Percentiles rank a stretch among this genome's conserved stretches.
Evolutionary conservation across 2,888 invertebrate genomes (phyloP).

Genomic region (Bedellia somnulentella): DNA sequence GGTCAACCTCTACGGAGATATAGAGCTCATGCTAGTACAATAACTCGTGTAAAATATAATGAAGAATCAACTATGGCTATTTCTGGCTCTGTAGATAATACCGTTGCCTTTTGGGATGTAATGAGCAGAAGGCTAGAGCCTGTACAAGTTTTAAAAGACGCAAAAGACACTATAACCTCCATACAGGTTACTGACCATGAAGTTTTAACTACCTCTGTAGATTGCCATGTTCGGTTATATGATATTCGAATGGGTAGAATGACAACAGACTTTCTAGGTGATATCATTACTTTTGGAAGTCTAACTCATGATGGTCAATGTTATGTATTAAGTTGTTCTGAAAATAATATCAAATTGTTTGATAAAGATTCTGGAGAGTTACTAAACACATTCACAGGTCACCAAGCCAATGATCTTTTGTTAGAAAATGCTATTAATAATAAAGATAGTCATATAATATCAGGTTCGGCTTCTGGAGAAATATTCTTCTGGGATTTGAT

Average conservation of each 20-base stretch:
- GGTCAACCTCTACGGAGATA: slow-evolving; percentile 83
- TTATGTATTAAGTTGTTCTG: slow-evolving; percentile 80
- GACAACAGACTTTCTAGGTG: slow-evolving; percentile 81
- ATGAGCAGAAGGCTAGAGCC: slow-evolving; percentile 43
- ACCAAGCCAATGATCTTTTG: slow-evolving; percentile 78
- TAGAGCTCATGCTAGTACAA: slow-evolving; percentile 84
- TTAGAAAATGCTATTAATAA: slow-evolving; percentile 85
- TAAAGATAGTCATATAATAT: slow-evolving; percentile 83
- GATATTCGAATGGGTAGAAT: slow-evolving; percentile 88
- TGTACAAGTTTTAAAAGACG: slow-evolving; percentile 75
- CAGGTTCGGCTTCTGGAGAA: slow-evolving; percentile 87
- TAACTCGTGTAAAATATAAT: slow-evolving; percentile 86
- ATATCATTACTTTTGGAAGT: slow-evolving; percentile 80
- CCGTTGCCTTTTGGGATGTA: slow-evolving; percentile 88
- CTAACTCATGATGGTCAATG: slow-evolving; percentile 95
- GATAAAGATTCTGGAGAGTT: slow-evolving; percentile 71
- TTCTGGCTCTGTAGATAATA: slow-evolving; percentile 93
- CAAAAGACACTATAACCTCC: slow-evolving; percentile 87
- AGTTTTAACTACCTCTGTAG: slow-evolving; percentile 88
- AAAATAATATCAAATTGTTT: slow-evolving; percentile 79
- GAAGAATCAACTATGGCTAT: slow-evolving; percentile 92
- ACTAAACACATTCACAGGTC: slow-evolving; percentile 74
- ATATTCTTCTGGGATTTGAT: slow-evolving; percentile 91
- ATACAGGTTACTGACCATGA: slow-evolving; percentile 84
- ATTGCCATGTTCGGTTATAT: slow-evolving; percentile 83